Conservation (phyloP, 2,797 vertebrate genomes). For the Enteromius fasciolatus region DNA sequence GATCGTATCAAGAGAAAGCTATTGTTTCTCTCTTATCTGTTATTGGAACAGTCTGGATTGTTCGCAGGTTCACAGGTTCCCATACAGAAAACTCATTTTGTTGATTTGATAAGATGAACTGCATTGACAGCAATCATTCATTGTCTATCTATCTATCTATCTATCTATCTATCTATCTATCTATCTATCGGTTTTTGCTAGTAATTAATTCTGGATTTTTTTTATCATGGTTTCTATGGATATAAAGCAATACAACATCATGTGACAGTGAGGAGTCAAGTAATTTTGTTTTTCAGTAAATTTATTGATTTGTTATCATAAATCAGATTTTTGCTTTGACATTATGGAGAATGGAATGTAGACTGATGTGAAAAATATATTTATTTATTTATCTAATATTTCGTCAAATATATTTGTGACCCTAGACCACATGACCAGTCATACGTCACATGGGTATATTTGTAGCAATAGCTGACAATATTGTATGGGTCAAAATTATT, state of each 20-base stretch:
- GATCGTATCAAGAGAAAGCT: constrained; percentile 48
- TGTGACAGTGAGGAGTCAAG: no score
- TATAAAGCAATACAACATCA: neutral
- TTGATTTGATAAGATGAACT: constrained; percentile 49
- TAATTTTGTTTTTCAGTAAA: neutral
- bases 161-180: neutral
- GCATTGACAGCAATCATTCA: constrained; percentile 20
- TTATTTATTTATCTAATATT: neutral
- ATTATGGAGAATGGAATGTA: neutral
- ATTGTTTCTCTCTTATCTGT: constrained; percentile 49
- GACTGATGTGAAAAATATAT: neutral
- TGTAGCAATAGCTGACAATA: neutral
- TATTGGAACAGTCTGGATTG: constrained; percentile 44
- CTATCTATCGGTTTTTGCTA: neutral
- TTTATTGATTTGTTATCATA: neutral
- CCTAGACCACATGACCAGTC: neutral
- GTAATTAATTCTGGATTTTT: neutral
- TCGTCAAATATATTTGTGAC: neutral
- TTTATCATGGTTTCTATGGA: neutral
- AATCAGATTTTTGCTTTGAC: neutral
- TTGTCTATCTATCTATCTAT: constrained; percentile 1
- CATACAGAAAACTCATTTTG: constrained; percentile 29
- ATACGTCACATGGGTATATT: neutral
- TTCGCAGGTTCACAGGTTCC: constrained; percentile 29
- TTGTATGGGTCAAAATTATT: no score